Conservation (phyloP, 2,113 vertebrate species). For the Passer domesticus region DNA sequence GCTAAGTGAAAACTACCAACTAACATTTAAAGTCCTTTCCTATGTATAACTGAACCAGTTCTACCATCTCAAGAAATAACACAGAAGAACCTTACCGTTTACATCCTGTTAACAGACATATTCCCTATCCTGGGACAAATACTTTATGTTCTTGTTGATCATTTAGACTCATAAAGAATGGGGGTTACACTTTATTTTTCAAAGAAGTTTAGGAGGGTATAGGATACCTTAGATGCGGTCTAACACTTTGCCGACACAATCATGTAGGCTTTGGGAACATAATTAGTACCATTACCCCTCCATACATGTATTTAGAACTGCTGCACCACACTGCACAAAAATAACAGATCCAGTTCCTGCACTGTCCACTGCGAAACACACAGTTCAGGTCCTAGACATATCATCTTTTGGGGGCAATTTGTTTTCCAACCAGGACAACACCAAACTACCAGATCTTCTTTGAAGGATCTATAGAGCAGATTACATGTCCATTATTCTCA, state of each 20-base stretch:
- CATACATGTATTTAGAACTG: neutral
- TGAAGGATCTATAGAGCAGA: neutral
- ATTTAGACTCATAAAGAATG: neutral
- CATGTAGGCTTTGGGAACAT: neutral
- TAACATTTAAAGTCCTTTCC: neutral
- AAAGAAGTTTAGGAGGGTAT: neutral
- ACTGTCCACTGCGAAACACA: neutral
- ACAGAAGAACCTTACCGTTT: neutral
- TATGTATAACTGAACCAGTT: neutral
- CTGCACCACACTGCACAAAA: neutral
- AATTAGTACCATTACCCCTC: neutral
- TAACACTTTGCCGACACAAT: neutral
- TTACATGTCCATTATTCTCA: neutral
- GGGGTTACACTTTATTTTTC: neutral
- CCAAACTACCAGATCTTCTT: rapidly evolving
- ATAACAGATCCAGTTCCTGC: neutral
- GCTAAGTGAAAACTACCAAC: neutral
- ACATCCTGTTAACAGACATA: neutral
- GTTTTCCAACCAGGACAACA: neutral
- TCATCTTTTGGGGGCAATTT: neutral
- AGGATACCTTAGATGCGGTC: neutral
- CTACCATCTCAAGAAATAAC: neutral
- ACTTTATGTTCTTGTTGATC: neutral
- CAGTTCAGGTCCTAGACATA: neutral
- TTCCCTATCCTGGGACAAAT: neutral